Conservation (phyloP, 2,888 invertebrate genomes). For the Ichneumon xanthorius region DNA sequence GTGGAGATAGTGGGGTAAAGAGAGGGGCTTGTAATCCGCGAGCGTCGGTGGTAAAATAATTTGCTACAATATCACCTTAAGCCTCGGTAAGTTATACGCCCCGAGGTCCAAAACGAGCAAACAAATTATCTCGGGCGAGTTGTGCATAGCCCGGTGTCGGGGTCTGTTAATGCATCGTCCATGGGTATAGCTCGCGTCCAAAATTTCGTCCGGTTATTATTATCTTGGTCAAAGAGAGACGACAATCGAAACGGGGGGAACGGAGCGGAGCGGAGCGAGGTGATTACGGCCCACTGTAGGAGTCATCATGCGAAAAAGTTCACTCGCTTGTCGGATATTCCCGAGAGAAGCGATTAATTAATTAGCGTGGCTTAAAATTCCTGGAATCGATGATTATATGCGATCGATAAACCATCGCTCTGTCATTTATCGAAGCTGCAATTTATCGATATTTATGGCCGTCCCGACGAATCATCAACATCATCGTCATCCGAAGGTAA, state of each 20-base stretch:
- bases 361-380: conserved; percentile 34
- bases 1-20: conserved; percentile 30
- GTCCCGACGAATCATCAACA: neutral
- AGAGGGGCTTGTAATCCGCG: conserved; percentile 71
- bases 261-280: neutral
- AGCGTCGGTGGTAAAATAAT: conserved; percentile 77
- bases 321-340: conserved; percentile 13
- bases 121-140: conserved; percentile 72
- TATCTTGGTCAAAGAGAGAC: conserved; percentile 66
- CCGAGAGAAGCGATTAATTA: conserved; percentile 8
- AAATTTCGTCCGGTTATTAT: conserved; percentile 76
- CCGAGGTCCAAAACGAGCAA: conserved; percentile 69
- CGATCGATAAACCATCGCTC: conserved; percentile 25
- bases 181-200: conserved; percentile 51
- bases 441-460: neutral
- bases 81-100: conserved; percentile 77
- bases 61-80: conserved; percentile 75
- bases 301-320: conserved; percentile 18
- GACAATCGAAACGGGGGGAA: conserved; percentile 16
- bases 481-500: neutral
- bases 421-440: neutral
- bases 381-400: conserved; percentile 14
- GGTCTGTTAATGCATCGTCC: conserved; percentile 15
- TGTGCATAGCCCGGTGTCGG: conserved; percentile 5
- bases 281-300: conserved; percentile 43